Evolutionary conservation across 2,797 vertebrate species (phyloP).

Genomic region (Etheostoma nigrum): DNA sequence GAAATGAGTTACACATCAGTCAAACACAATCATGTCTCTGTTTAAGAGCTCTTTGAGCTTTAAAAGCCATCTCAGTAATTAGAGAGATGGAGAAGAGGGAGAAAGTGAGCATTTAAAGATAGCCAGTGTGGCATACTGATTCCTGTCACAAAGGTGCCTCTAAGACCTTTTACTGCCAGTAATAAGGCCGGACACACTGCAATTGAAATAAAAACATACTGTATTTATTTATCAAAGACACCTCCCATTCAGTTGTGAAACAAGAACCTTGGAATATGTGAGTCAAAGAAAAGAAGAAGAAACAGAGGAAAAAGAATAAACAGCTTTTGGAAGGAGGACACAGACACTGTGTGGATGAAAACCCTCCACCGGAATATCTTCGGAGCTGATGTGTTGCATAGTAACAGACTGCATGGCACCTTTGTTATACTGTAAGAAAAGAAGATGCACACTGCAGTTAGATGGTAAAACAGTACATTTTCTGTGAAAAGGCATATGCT

Average conservation of each 20-base stretch:
- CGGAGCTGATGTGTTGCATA: slow-evolving; percentile 67
- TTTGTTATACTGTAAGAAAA: slow-evolving; percentile 2
- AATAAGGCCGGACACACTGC: slow-evolving; percentile 35
- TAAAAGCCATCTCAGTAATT: slow-evolving; percentile 47
- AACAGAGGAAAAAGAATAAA: slow-evolving; percentile 36
- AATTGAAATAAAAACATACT: slow-evolving; percentile 30
- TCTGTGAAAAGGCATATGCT: slow-evolving; percentile 2
- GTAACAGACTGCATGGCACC: slow-evolving; percentile 62
- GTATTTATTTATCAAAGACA: slow-evolving; percentile 56
- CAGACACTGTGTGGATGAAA: slow-evolving; percentile 49
- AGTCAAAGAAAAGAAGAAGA: slow-evolving; percentile 46
- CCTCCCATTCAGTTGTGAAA: slow-evolving; percentile 51
- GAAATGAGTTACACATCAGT: slow-evolving; percentile 23
- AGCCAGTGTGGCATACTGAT: slow-evolving; percentile 34
- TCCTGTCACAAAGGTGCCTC: slow-evolving; percentile 40
- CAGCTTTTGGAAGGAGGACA: slow-evolving; percentile 44
- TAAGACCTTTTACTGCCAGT: slow-evolving; percentile 14
- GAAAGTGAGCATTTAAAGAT: slow-evolving; percentile 29
- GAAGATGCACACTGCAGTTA: slow-evolving; percentile 1
- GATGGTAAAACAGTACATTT: neutral
- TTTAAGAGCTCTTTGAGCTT: slow-evolving; percentile 44
- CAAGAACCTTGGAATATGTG: slow-evolving; percentile 46
- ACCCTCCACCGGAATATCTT: slow-evolving; percentile 53
- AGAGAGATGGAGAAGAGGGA: slow-evolving; percentile 21
- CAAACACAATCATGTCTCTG: slow-evolving; percentile 27